Evolutionary conservation across 2,797 vertebrate genomes (phyloP).

Genomic region (Dipus sagitta): DNA sequence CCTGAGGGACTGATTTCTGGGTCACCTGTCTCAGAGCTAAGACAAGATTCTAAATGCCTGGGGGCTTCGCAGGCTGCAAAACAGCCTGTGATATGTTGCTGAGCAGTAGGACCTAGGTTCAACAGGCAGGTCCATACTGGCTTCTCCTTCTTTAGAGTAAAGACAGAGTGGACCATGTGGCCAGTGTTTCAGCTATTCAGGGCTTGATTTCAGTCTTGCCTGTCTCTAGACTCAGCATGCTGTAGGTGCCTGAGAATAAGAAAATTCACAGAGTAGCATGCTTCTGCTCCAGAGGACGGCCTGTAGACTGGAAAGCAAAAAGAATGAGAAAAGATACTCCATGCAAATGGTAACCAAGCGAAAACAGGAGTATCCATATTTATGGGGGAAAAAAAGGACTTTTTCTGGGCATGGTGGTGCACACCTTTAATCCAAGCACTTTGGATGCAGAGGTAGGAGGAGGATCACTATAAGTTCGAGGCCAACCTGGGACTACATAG

Average conservation of each 20-base stretch:
- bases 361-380: neutral
- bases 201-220: constrained; percentile 36
- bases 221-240: neutral
- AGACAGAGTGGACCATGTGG: neutral
- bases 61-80: neutral
- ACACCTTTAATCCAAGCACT: too few species aligned
- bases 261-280: neutral
- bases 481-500: too few species aligned
- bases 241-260: neutral
- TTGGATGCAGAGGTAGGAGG: too few species aligned
- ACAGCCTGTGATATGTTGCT: neutral
- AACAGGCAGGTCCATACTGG: neutral
- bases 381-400: neutral
- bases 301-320: neutral
- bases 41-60: neutral
- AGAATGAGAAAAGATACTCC: neutral
- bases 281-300: constrained; percentile 1
- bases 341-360: neutral
- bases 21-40: neutral
- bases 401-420: too few species aligned
- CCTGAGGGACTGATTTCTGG: constrained; percentile 9
- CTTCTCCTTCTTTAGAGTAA: neutral
- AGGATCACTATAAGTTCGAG: too few species aligned
- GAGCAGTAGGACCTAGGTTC: neutral
- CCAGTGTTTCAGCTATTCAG: neutral